These are phyloP conservation scores for Pherbina coryleti DNA, from an alignment of 2,888 invertebrate genomes.

Conservation along the genomic window DNA sequence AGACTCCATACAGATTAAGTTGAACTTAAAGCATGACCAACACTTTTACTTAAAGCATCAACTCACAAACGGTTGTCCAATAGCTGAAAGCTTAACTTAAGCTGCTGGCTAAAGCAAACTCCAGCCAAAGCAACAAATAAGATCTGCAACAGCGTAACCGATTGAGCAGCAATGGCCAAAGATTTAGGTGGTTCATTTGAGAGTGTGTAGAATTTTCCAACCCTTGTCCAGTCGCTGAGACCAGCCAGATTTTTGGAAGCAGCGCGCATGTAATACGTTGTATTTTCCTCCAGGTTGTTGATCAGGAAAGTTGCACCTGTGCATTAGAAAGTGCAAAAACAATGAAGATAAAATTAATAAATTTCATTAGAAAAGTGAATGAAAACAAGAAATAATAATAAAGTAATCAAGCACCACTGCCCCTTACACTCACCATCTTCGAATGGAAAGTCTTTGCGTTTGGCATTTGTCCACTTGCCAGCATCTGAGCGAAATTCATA, in stretches of 20 bases:
- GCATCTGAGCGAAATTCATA: constrained; percentile 64
- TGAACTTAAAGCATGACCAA: constrained; percentile 31
- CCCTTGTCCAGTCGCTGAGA: constrained; percentile 68
- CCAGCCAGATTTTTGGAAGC: constrained; percentile 73
- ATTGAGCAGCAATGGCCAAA: constrained; percentile 16
- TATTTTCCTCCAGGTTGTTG: constrained; percentile 70
- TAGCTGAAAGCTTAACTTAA: constrained; percentile 37
- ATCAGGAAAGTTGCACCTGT: constrained; percentile 71
- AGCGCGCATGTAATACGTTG: constrained; percentile 72
- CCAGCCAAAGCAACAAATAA: constrained; percentile 46
- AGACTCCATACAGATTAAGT: background rate
- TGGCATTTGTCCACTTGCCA: constrained; percentile 68
- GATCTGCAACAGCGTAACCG: constrained; percentile 40
- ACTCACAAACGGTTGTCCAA: constrained; percentile 27
- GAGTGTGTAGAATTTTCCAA: constrained; percentile 64
- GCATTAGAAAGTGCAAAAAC: constrained; percentile 19
- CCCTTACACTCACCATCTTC: constrained; percentile 64
- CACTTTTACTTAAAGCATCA: background rate
- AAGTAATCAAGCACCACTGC: background rate
- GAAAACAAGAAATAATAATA: background rate
- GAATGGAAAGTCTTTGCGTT: constrained; percentile 64
- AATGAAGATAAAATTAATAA: background rate
- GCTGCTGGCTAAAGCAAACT: constrained; percentile 45
- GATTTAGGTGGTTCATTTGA: constrained; percentile 63
- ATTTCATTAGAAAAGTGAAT: background rate